phyloP scores from a whole-genome alignment of 2,113 vertebrate species.

The Tragelaphus buxtoni region DNA sequence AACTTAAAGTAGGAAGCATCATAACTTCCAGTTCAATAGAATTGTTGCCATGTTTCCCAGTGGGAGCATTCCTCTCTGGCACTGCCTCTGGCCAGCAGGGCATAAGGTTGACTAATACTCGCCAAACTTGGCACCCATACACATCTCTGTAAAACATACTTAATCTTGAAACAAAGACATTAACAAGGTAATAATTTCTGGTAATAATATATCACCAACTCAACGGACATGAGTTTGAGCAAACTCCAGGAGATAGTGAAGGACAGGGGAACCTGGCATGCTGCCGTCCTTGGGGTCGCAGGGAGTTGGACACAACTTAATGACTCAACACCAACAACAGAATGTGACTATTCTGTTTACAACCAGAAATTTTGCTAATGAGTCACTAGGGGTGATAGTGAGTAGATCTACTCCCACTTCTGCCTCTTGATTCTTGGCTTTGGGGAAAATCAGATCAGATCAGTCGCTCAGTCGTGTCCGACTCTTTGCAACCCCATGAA shows the following conservation, averaged over 20 bases:
- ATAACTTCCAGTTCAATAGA: not conserved
- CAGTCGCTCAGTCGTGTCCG: too few relatives aligned
- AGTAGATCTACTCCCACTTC: not conserved
- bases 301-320: not conserved
- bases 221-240: not conserved
- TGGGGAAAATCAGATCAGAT: not conserved
- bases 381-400: not conserved
- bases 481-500: too few relatives aligned
- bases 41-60: not conserved
- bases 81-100: not conserved
- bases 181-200: not conserved
- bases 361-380: not conserved
- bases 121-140: not conserved
- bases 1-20: too few relatives aligned
- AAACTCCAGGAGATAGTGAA: not conserved
- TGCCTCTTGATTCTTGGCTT: not conserved
- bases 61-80: not conserved
- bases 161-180: not conserved
- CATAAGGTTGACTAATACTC: not conserved
- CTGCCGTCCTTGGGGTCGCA: not conserved
- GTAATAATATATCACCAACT: not conserved
- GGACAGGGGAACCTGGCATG: not conserved
- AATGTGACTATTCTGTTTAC: not conserved
- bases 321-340: not conserved
- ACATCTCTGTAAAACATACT: not conserved